Evolutionary conservation across 2,113 vertebrate genomes (phyloP), one percentile per base, ranked within the genome.

Genomic region (Ameiurus melas): DNA sequence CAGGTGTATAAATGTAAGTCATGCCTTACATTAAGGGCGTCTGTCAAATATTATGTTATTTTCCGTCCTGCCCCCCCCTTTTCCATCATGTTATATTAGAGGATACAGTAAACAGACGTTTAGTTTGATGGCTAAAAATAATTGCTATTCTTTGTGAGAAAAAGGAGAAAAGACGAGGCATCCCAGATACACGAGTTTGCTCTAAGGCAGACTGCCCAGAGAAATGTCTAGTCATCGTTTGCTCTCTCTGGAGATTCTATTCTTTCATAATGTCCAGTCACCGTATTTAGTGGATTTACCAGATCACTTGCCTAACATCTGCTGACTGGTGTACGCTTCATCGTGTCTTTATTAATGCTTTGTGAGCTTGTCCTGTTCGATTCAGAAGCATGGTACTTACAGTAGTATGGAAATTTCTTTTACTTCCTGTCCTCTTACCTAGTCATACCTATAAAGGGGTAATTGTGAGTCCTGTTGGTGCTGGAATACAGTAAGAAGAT

Each of bases 401-500:
- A 75, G 22, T 30, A 64, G 25, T n/a, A 1, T 66, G 62, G 27
- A 66, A 27, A n/a, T n/a, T 30, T 68, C 16, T 30, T 36, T 70
- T 19, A 9, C 2, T 20, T 39, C 8, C 7, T 66, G 64, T 70
- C 30, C 13, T 70, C 75, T 47, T 47, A 84, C 60, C n/a, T 33
- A 47, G 9, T 71, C 30, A 14, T 5, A 22, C 73, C 53, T 86
- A 66, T 78, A 51, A 83, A 68, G 64, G 33, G 8, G 33, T 20
- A 62, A 62, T 60, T 75, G 79, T 81, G 73, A 19, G 27, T 73
- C 9, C 22, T 77, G 64, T 19, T 27, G 14, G 85, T n/a, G 4
- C 85, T 90, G 90, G 93, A 94, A 94, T 94, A 92, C 87, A 90
- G 27, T 94, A 93, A 94, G 93, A 89, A 88, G 92, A 92, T 95